A percentile compares a stretch with the other conserved stretches of the same genome.
Evolutionary conservation across 2,797 vertebrate genomes (phyloP).

Genomic region (Myotis planiceps): DNA sequence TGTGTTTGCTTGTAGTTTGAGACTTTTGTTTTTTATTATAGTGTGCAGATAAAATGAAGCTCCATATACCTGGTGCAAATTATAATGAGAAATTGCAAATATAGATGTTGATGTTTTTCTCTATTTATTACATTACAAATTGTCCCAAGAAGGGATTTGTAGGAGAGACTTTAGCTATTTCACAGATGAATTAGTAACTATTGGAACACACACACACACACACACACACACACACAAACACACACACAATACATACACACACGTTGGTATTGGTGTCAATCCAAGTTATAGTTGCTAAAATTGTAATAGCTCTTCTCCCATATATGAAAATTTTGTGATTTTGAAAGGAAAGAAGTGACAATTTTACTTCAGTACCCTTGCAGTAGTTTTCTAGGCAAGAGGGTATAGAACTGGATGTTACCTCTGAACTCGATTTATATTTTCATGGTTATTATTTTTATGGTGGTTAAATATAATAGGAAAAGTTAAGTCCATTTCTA

Average conservation of each 20-base stretch:
- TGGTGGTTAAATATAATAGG: constrained; percentile 17
- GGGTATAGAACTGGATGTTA: neutral
- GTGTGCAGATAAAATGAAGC: constrained; percentile 51
- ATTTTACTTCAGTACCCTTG: neutral
- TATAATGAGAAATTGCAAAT: constrained; percentile 50
- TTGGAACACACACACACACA: neutral
- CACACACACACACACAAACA: neutral
- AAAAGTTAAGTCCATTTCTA: constrained; percentile 37
- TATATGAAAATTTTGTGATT: neutral
- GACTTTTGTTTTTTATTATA: constrained; percentile 59
- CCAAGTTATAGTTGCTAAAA: neutral
- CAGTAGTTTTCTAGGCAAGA: neutral
- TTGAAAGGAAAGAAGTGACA: neutral
- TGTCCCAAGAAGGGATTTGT: neutral
- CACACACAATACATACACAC: neutral
- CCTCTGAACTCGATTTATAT: constrained; percentile 4
- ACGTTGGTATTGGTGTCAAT: neutral
- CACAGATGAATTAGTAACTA: constrained; percentile 22
- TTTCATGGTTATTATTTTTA: constrained; percentile 32
- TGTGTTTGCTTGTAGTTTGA: constrained; percentile 60
- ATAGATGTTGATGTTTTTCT: neutral
- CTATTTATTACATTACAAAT: constrained; percentile 45
- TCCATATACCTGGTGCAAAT: constrained; percentile 8
- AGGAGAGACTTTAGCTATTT: neutral
- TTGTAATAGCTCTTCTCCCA: neutral